These are phyloP conservation scores for Vulpes ferrilata DNA, from an alignment of 2,113 vertebrate genomes.

Conservation along the genomic window DNA sequence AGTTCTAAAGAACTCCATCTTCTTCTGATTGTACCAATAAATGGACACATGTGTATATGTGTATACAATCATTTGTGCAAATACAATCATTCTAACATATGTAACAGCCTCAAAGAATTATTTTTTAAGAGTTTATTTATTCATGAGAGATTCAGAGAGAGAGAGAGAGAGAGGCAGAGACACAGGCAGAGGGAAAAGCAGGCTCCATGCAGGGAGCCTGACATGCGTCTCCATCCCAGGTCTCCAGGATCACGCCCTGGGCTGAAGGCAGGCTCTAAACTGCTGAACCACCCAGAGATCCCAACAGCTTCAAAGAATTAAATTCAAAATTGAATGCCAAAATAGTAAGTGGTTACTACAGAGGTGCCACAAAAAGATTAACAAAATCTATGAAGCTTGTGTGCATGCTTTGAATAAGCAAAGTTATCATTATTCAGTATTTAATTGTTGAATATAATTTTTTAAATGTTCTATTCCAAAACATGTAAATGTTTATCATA, in stretches of 20 bases:
- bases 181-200: too few relatives aligned
- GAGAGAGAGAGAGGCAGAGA: too few relatives aligned
- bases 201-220: too few relatives aligned
- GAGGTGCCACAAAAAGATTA: not conserved
- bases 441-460: conserved; percentile 52
- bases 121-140: too few relatives aligned
- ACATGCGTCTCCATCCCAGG: too few relatives aligned
- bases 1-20: not conserved
- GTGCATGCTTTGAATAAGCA: conserved; percentile 51
- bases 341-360: not conserved
- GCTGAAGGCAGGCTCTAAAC: too few relatives aligned
- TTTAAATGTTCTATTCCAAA: conserved; percentile 62
- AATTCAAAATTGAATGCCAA: conserved; percentile 29
- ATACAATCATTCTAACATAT: not conserved
- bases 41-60: not conserved
- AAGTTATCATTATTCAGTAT: conserved; percentile 28
- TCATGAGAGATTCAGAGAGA: too few relatives aligned
- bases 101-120: not conserved
- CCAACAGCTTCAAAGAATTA: not conserved
- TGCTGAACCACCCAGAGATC: too few relatives aligned
- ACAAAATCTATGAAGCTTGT: not conserved
- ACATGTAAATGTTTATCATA: conserved; percentile 46
- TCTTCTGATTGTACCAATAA: conserved; percentile 45
- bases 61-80: not conserved
- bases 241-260: too few relatives aligned